These are phyloP conservation scores for Trissolcus japonicus DNA, from an alignment of 2,888 invertebrate species.

Conservation along the genomic window DNA sequence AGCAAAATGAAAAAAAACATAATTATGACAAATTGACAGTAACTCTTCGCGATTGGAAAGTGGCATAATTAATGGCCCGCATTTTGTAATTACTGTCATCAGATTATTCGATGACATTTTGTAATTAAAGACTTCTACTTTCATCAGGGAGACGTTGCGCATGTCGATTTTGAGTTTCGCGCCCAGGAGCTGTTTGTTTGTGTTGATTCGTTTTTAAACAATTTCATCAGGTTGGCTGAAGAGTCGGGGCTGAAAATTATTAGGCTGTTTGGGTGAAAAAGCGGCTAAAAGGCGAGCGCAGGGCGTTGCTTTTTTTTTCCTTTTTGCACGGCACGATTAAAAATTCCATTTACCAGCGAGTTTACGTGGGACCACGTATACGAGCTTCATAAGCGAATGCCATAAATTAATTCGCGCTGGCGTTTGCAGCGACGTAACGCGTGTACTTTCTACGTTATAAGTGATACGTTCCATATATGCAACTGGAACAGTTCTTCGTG, in stretches of 20 bases:
- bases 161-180: not conserved
- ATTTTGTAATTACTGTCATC: slow-evolving; percentile 48
- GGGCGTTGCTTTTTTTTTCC: not conserved
- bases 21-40: slow-evolving; percentile 48
- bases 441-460: slow-evolving; percentile 59
- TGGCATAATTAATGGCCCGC: slow-evolving; percentile 36
- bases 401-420: slow-evolving; percentile 56
- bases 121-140: slow-evolving; percentile 39
- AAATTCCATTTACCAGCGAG: slow-evolving; percentile 39
- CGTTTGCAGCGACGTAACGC: slow-evolving; percentile 51
- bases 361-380: slow-evolving; percentile 43
- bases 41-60: slow-evolving; percentile 38
- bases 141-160: slow-evolving; percentile 20
- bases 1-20: not conserved
- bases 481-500: slow-evolving; percentile 59
- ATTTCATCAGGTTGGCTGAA: too few relatives aligned
- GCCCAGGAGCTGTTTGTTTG: not conserved
- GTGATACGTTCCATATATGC: slow-evolving; percentile 58
- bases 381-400: slow-evolving; percentile 47
- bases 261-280: not conserved
- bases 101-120: slow-evolving; percentile 45
- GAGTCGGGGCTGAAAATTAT: too few relatives aligned
- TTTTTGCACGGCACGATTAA: too few relatives aligned
- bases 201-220: not conserved
- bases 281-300: not conserved